phyloP scores from a whole-genome alignment of 2,888 invertebrate species.

The Volucella bombylans region DNA sequence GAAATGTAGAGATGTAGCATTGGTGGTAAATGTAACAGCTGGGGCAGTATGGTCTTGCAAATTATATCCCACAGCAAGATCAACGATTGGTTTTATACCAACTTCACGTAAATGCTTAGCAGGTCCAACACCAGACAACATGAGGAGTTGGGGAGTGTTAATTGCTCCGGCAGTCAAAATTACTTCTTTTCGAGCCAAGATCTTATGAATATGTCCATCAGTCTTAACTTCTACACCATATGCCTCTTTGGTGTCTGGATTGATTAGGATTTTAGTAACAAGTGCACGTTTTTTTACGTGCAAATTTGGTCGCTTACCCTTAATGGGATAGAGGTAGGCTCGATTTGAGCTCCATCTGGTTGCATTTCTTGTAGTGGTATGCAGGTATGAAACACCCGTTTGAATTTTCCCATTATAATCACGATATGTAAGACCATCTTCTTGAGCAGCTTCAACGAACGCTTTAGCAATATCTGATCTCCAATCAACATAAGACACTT shows the following conservation, averaged over 20 bases:
- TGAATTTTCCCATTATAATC: conserved; percentile 87
- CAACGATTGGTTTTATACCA: conserved; percentile 84
- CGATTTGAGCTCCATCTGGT: conserved; percentile 85
- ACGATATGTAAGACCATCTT: conserved; percentile 85
- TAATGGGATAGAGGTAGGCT: conserved; percentile 84
- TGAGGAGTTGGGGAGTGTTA: conserved; percentile 91
- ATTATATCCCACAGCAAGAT: conserved; percentile 86
- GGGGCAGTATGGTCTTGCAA: conserved; percentile 87
- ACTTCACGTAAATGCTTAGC: conserved; percentile 84
- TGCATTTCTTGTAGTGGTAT: conserved; percentile 85
- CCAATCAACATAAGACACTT: conserved; percentile 85
- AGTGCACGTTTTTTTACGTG: conserved; percentile 84
- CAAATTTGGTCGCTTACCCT: conserved; percentile 84
- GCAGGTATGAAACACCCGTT: conserved; percentile 86
- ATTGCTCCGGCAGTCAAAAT: conserved; percentile 90
- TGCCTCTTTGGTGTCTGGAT: conserved; percentile 83
- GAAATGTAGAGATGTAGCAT: conserved; percentile 81
- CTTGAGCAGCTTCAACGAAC: conserved; percentile 86
- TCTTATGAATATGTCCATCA: conserved; percentile 82
- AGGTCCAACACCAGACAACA: conserved; percentile 89
- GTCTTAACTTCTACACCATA: conserved; percentile 84
- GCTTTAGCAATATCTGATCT: conserved; percentile 85
- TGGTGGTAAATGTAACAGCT: conserved; percentile 86
- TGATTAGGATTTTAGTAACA: conserved; percentile 84
- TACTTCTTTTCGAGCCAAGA: conserved; percentile 86